phyloP scores from a whole-genome alignment of 2,797 vertebrate species.

The Acanthiza pusilla region DNA sequence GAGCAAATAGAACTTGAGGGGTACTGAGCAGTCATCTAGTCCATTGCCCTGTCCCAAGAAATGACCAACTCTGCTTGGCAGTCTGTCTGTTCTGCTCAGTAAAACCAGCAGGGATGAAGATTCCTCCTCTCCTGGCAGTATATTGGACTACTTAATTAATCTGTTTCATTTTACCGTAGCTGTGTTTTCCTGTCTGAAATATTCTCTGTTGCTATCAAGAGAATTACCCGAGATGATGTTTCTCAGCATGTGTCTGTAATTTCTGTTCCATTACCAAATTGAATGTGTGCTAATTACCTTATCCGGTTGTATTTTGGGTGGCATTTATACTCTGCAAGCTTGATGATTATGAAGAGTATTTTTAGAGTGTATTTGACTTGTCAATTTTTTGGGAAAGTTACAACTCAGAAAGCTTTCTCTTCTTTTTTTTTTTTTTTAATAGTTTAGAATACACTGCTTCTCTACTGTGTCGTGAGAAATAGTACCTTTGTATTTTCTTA shows the following conservation, averaged over 20 bases:
- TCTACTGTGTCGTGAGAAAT: not conserved
- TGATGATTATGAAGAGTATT: not conserved
- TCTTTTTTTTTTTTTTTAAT: not conserved
- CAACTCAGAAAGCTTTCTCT: not conserved
- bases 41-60: not conserved
- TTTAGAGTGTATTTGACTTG: not conserved
- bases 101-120: not conserved
- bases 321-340: not conserved
- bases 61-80: not conserved
- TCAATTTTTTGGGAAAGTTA: not conserved
- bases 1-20: not conserved
- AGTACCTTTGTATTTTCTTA: not conserved
- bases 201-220: not conserved
- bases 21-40: not conserved
- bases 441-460: not conserved
- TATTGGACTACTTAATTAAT: not conserved
- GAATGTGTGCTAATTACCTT: not conserved
- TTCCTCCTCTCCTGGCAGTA: not conserved
- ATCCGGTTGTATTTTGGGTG: not conserved
- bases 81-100: not conserved
- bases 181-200: slow-evolving; percentile 3
- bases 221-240: not conserved
- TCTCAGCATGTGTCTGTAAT: not conserved
- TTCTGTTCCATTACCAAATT: not conserved
- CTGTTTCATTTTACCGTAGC: not conserved